phyloP scores from a whole-genome alignment of 2,113 vertebrate species.

The Vulpes vulpes region DNA sequence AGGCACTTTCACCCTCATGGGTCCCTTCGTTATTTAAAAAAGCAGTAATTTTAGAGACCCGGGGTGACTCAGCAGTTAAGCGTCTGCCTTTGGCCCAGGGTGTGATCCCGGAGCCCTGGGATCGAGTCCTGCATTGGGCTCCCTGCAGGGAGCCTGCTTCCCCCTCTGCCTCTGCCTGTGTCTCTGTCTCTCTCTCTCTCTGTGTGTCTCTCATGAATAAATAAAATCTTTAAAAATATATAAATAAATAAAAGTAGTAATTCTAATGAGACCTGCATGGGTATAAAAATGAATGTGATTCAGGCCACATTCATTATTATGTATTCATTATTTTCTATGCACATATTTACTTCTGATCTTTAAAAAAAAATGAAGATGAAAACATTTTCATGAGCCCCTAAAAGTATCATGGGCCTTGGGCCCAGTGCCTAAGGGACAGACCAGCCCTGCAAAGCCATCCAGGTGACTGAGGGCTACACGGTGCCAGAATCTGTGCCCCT shows the following conservation, averaged over 20 bases:
- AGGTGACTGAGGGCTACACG: neutral
- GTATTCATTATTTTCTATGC: neutral
- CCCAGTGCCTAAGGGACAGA: neutral
- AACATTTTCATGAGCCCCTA: neutral
- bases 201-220: too few species aligned
- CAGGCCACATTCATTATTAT: neutral
- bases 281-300: neutral
- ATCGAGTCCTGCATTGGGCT: too few species aligned
- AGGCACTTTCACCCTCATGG: neutral
- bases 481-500: neutral
- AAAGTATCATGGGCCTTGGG: neutral
- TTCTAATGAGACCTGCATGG: neutral
- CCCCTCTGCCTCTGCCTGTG: too few species aligned
- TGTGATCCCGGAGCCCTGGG: too few species aligned
- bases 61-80: too few species aligned
- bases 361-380: neutral
- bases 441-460: neutral
- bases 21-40: neutral
- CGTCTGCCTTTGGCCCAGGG: too few species aligned
- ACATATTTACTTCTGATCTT: neutral
- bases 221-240: too few species aligned
- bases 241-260: too few species aligned
- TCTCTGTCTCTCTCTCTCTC: too few species aligned
- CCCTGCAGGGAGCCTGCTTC: too few species aligned
- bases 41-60: neutral